Evolutionary conservation across 2,888 invertebrate genomes (phyloP).

Genomic region (Incurvaria masculella): DNA sequence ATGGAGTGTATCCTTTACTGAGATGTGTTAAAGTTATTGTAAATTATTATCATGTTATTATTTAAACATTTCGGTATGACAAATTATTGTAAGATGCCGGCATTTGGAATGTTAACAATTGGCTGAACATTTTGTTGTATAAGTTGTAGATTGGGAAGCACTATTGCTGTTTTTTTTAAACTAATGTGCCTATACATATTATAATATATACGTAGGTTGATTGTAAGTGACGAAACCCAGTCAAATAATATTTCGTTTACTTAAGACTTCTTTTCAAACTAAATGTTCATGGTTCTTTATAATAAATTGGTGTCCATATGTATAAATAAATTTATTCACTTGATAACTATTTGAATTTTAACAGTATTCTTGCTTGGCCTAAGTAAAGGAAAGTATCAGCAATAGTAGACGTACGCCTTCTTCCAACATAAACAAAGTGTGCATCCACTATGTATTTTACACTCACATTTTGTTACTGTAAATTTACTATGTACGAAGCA

Average conservation of each 20-base stretch:
- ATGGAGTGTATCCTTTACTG: constrained; percentile 22
- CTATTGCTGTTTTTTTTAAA: constrained; percentile 50
- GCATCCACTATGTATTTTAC: no score
- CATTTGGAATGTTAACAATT: constrained; percentile 43
- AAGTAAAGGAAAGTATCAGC: no score
- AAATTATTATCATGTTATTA: constrained; percentile 33
- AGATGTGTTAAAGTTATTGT: constrained; percentile 38
- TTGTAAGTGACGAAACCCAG: constrained; percentile 44
- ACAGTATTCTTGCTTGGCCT: no score
- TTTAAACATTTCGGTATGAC: constrained; percentile 33
- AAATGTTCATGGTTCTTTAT: neutral
- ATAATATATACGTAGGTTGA: constrained; percentile 51
- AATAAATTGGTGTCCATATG: no score
- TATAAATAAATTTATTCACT: neutral
- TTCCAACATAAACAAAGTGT: no score
- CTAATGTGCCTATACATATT: constrained; percentile 52
- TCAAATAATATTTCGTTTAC: constrained; percentile 16
- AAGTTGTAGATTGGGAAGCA: constrained; percentile 51
- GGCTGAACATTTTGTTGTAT: constrained; percentile 31
- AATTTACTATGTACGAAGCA: no score
- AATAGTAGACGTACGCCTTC: no score
- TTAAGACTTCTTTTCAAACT: neutral
- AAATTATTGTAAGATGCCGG: constrained; percentile 44
- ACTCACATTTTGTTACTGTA: no score
- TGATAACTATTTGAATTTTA: neutral